These are phyloP conservation scores for Carcharodon carcharias DNA, from an alignment of 2,797 vertebrate genomes.

Conservation along the genomic window DNA sequence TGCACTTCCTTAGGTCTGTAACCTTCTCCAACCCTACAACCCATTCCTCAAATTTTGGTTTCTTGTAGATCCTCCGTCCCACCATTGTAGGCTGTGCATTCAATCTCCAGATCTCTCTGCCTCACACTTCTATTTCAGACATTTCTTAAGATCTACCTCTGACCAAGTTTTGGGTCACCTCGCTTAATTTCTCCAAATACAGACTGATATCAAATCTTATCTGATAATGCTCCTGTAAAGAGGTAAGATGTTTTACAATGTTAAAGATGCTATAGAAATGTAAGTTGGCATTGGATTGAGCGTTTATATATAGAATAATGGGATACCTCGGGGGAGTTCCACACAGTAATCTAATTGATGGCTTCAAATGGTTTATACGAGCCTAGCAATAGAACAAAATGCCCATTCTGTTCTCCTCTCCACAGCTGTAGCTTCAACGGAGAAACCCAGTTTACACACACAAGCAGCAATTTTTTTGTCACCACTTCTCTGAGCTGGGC, in stretches of 20 bases:
- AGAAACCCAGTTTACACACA: background rate
- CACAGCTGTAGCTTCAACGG: background rate
- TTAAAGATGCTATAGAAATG: background rate
- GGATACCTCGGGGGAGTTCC: background rate
- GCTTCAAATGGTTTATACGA: background rate
- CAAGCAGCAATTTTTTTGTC: background rate
- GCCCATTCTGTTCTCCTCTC: background rate
- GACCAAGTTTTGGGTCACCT: background rate
- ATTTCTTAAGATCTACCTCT: background rate
- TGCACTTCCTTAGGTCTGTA: background rate
- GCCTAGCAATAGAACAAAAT: background rate
- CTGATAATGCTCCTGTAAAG: background rate
- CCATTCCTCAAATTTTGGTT: background rate
- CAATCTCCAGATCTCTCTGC: background rate
- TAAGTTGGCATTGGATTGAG: background rate
- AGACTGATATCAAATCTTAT: background rate
- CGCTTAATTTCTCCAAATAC: background rate
- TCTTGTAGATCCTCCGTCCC: background rate
- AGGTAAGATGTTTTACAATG: background rate
- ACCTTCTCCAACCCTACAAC: background rate
- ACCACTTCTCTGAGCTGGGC: background rate
- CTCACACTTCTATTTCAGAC: background rate
- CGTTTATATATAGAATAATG: background rate
- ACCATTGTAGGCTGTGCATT: background rate
- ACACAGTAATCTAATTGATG: background rate